phyloP scores from a whole-genome alignment of 2,113 vertebrate genomes.

The Bothrops jararaca region DNA sequence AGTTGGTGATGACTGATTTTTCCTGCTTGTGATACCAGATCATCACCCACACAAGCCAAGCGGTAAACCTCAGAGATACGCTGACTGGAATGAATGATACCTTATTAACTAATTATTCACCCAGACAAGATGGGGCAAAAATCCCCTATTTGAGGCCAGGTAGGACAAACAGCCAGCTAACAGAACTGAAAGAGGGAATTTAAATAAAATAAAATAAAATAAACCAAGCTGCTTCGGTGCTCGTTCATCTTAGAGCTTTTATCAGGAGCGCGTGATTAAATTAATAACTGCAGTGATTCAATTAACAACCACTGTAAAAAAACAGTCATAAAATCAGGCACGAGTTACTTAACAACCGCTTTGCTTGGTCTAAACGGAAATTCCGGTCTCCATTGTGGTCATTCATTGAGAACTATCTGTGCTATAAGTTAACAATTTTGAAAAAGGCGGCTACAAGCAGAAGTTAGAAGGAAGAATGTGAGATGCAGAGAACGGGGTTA shows the following conservation, averaged over 20 bases:
- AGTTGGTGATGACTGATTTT: conserved; percentile 35
- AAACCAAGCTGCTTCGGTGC: conserved; percentile 18
- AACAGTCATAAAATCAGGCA: not conserved
- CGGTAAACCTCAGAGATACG: conserved; percentile 38
- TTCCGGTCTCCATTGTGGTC: not conserved
- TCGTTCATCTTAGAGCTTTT: not conserved
- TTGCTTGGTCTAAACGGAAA: not conserved
- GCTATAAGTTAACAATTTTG: not conserved
- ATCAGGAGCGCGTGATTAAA: not conserved
- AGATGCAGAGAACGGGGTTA: not conserved
- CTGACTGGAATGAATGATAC: conserved; percentile 22
- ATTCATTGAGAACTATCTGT: not conserved
- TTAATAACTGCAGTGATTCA: not conserved
- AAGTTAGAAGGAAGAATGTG: not conserved
- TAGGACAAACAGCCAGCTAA: conserved; percentile 12
- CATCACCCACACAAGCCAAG: not conserved
- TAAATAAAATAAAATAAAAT: not conserved
- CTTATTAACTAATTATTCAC: conserved; percentile 29
- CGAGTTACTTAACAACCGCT: not conserved
- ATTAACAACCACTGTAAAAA: not conserved
- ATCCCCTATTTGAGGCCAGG: not conserved
- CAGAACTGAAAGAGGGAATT: conserved; percentile 28
- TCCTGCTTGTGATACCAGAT: conserved; percentile 7
- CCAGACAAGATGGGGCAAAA: not conserved
- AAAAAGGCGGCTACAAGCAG: not conserved